phyloP scores from a whole-genome alignment of 30 jellyfish, hydroid and myxozoan species.

The Chrysaora quinquecirrha region DNA sequence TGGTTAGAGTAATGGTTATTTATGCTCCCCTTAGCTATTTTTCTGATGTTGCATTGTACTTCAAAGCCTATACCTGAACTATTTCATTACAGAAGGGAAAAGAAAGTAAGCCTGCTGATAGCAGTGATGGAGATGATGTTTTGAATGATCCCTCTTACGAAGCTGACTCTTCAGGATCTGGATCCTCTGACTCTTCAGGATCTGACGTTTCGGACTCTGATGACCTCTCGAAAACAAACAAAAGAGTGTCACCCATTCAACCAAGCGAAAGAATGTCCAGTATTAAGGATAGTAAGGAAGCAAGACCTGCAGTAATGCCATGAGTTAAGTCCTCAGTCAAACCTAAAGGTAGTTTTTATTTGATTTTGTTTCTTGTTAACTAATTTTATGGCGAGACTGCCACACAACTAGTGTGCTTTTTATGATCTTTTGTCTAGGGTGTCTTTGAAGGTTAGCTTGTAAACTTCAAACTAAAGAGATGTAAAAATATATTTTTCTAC shows the following conservation, averaged over 20 bases:
- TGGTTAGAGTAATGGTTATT: not conserved
- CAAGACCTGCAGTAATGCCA: not conserved
- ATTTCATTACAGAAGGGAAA: not conserved
- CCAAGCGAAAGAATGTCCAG: not conserved
- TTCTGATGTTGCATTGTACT: not conserved
- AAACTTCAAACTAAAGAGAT: no score
- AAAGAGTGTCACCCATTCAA: not conserved
- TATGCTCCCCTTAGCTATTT: not conserved
- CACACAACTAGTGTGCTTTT: no score
- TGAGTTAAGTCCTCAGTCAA: not conserved
- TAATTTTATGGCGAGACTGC: not conserved
- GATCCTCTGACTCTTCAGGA: not conserved
- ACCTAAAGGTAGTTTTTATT: not conserved
- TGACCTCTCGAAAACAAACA: not conserved
- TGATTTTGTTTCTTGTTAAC: not conserved
- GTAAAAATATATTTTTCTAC: no score
- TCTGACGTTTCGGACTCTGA: not conserved
- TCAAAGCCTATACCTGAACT: not conserved
- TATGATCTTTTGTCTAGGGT: no score
- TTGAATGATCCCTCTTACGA: not conserved
- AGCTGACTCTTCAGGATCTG: not conserved
- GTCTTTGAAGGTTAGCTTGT: no score
- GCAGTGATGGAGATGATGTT: not conserved
- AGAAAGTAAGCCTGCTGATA: not conserved
- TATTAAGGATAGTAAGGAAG: not conserved